Evolutionary conservation across 2,888 invertebrate species (phyloP).

Genomic region (Loripinus fragilis): DNA sequence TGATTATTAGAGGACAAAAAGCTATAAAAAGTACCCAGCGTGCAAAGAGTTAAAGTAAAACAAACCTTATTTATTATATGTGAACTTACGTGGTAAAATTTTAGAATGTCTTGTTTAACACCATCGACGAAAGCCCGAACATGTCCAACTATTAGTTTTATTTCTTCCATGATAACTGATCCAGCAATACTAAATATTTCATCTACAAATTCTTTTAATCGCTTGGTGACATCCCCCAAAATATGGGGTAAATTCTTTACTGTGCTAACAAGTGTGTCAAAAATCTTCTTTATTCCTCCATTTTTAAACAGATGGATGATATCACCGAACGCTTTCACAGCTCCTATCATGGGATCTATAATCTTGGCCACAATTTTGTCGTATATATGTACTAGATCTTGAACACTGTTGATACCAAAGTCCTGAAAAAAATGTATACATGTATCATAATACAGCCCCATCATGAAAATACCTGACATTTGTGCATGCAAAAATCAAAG

Average conservation of each 20-base stretch:
- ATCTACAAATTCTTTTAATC: constrained; percentile 32
- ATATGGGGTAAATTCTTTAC: constrained; percentile 47
- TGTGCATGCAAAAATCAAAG: too few relatives aligned
- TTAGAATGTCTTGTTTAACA: constrained; percentile 44
- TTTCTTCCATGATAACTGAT: constrained; percentile 40
- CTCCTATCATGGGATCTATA: constrained; percentile 53
- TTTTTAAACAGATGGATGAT: constrained; percentile 51
- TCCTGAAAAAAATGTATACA: too few relatives aligned
- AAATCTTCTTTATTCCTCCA: constrained; percentile 31
- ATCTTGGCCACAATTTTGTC: constrained; percentile 60
- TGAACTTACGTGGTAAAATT: constrained; percentile 53
- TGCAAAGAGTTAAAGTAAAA: too few relatives aligned
- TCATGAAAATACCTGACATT: too few relatives aligned
- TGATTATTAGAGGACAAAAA: too few relatives aligned
- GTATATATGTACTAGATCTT: constrained; percentile 60
- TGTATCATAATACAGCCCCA: too few relatives aligned
- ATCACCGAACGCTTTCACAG: constrained; percentile 47
- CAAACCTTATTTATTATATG: too few relatives aligned
- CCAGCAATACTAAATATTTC: constrained; percentile 43
- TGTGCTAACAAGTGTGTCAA: constrained; percentile 31
- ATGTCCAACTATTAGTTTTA: constrained; percentile 36
- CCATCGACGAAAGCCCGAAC: constrained; percentile 44
- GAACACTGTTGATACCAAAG: constrained; percentile 63
- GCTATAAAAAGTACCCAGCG: too few relatives aligned
- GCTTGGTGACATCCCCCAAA: constrained; percentile 36